Conservation (phyloP, 2,113 vertebrate genomes). For the Varanus komodoensis region DNA sequence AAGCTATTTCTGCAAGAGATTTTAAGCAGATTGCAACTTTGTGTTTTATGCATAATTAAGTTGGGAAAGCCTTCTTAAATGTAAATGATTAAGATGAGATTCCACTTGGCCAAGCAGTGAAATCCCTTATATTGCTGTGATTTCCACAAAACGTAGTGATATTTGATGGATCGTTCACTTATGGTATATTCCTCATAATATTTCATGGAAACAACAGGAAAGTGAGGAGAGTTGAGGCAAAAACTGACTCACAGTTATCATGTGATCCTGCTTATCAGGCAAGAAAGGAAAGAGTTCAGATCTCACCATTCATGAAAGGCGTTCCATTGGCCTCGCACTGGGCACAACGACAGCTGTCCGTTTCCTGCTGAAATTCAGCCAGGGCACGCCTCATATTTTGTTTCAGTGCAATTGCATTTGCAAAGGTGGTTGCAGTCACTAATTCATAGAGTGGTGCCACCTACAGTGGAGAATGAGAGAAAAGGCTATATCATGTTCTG, state of each 20-base stretch:
- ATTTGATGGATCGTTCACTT: neutral
- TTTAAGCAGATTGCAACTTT: conserved; percentile 50
- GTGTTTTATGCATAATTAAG: conserved; percentile 41
- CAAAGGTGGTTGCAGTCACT: conserved; percentile 82
- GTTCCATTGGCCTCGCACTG: conserved; percentile 88
- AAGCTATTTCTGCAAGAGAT: conserved; percentile 57
- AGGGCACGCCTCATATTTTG: conserved; percentile 87
- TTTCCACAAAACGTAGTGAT: conserved; percentile 2
- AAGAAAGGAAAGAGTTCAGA: neutral
- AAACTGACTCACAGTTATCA: neutral
- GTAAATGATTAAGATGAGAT: conserved; percentile 37
- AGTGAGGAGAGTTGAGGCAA: neutral
- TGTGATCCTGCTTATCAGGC: too few species aligned
- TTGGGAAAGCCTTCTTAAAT: conserved; percentile 42
- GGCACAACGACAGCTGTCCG: conserved; percentile 84
- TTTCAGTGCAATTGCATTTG: conserved; percentile 74
- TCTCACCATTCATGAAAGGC: conserved; percentile 85
- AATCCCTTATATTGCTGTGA: conserved; percentile 33
- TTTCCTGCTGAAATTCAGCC: conserved; percentile 85
- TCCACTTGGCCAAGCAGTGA: conserved; percentile 16
- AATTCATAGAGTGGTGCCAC: conserved; percentile 86
- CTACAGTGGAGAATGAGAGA: conserved; percentile 65
- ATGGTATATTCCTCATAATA: neutral
- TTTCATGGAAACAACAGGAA: neutral
- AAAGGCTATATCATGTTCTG: neutral